Conservation (phyloP, 2,797 vertebrate genomes). For the Sarcophilus harrisii region DNA sequence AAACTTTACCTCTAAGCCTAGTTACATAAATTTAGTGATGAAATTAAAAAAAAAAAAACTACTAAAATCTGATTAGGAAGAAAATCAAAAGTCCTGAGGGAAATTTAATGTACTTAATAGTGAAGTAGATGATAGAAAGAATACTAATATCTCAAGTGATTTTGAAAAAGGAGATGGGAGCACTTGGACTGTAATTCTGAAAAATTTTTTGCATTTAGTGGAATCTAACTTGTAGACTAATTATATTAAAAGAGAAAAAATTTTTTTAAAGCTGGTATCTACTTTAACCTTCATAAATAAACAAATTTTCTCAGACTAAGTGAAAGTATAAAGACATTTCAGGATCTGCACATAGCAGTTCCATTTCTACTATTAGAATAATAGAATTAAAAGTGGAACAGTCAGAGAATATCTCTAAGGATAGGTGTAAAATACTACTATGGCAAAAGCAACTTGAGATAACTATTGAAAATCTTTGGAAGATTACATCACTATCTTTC, state of each 20-base stretch:
- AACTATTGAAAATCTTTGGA: background rate
- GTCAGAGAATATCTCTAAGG: background rate
- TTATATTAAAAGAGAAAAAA: background rate
- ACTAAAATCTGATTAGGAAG: background rate
- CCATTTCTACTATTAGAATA: background rate
- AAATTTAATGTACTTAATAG: background rate
- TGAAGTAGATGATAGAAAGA: background rate
- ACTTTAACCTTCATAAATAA: background rate
- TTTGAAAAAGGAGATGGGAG: background rate
- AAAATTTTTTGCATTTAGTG: background rate
- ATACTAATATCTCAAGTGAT: background rate
- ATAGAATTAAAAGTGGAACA: background rate
- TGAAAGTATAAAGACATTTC: background rate
- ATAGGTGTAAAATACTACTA: background rate
- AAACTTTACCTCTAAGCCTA: background rate
- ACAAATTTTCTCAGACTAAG: background rate
- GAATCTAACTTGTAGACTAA: background rate
- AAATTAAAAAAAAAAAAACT: background rate
- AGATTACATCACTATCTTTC: background rate
- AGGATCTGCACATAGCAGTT: background rate
- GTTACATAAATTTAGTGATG: background rate
- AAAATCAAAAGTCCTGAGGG: background rate
- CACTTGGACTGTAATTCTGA: background rate
- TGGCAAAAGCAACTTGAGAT: background rate
- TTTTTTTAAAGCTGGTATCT: background rate